Percentiles rank a stretch among this genome's conserved stretches.
These are phyloP conservation scores for Protonibea diacanthus DNA, from an alignment of 2,797 vertebrate genomes.

Conservation along the genomic window DNA sequence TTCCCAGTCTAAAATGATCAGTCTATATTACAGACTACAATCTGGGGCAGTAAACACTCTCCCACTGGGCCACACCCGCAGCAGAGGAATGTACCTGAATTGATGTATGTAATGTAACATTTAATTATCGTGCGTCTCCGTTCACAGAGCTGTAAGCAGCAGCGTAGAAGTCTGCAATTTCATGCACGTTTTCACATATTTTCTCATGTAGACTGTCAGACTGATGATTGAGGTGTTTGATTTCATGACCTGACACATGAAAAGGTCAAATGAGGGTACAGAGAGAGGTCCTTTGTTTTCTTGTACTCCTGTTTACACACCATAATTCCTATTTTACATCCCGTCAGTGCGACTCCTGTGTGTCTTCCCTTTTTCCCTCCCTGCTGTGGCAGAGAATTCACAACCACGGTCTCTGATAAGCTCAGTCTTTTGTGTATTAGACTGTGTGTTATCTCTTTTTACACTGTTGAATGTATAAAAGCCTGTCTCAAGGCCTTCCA, in stretches of 20 bases:
- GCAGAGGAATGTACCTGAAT: slow-evolving; percentile 71
- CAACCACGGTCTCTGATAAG: slow-evolving; percentile 58
- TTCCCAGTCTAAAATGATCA: slow-evolving; percentile 72
- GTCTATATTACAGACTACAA: slow-evolving; percentile 64
- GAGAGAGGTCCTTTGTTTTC: slow-evolving; percentile 5
- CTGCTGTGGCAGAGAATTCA: slow-evolving; percentile 43
- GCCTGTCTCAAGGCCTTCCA: slow-evolving; percentile 72
- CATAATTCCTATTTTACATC: slow-evolving; percentile 57
- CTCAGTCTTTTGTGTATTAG: slow-evolving; percentile 58
- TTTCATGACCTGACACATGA: background rate
- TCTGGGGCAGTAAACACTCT: slow-evolving; percentile 62
- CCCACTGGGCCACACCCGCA: slow-evolving; percentile 70
- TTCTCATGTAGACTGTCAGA: background rate
- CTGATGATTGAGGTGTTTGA: background rate
- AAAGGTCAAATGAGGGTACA: slow-evolving; percentile 16
- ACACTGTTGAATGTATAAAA: slow-evolving; percentile 57
- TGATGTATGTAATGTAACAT: slow-evolving; percentile 28
- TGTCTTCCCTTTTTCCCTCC: slow-evolving; percentile 48
- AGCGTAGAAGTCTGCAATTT: slow-evolving; percentile 26
- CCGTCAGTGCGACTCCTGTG: slow-evolving; percentile 35
- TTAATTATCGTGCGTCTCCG: slow-evolving; percentile 25
- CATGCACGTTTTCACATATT: background rate
- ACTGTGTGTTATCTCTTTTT: slow-evolving; percentile 61
- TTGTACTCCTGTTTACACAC: slow-evolving; percentile 46
- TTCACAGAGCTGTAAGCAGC: slow-evolving; percentile 18